A percentile compares a stretch with the other conserved stretches of the same genome.
Evolutionary conservation across 1,140 invertebrate species (phyloP).

Genomic region (Holotrichia oblita): DNA sequence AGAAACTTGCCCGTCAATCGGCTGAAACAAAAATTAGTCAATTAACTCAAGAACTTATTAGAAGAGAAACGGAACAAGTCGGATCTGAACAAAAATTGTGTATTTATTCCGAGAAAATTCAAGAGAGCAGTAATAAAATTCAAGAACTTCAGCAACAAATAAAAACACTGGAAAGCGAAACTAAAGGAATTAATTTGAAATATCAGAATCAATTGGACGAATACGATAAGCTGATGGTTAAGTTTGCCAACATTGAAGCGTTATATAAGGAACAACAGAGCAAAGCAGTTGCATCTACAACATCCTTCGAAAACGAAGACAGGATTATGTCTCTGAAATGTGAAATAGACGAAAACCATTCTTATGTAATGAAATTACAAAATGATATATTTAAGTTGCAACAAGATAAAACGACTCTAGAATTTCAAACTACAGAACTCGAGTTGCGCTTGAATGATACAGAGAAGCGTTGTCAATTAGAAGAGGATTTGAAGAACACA

Average conservation of each 20-base stretch:
- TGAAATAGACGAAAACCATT: neutral
- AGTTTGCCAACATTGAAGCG: neutral
- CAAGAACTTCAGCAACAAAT: neutral
- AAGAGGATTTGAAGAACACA: neutral
- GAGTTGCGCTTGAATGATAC: neutral
- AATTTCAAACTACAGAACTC: neutral
- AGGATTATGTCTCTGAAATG: neutral
- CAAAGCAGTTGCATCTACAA: neutral
- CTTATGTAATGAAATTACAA: neutral
- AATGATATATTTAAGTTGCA: neutral
- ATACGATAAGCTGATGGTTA: constrained; percentile 9
- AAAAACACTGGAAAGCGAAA: neutral
- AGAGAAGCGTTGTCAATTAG: neutral
- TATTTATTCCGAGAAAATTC: neutral
- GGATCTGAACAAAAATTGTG: neutral
- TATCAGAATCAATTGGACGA: neutral
- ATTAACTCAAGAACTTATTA: constrained; percentile 22
- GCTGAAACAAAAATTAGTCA: constrained; percentile 17
- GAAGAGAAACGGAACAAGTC: constrained; percentile 19
- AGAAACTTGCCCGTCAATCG: constrained; percentile 22
- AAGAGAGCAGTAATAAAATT: neutral
- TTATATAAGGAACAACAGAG: neutral
- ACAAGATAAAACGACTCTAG: neutral
- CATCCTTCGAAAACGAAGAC: too few species aligned
- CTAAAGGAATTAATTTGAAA: neutral